Conservation (phyloP, 2,888 invertebrate genomes). For the Thymelicus acteon region DNA sequence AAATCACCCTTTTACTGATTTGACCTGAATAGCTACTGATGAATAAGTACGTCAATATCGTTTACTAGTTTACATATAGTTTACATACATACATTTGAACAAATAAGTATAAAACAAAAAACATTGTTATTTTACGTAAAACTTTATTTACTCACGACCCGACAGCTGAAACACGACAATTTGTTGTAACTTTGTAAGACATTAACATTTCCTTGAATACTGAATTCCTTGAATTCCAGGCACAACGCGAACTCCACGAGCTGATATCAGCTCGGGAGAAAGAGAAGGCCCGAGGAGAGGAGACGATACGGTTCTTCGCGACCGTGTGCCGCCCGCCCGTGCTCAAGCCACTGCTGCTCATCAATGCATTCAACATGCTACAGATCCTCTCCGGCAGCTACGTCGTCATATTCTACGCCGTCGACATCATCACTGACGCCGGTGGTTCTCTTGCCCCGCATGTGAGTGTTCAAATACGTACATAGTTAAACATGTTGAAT, state of each 20-base stretch:
- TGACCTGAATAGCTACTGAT: constrained; percentile 14
- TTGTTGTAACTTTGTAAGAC: too few species aligned
- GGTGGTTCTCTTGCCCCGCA: constrained; percentile 75
- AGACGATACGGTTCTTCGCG: constrained; percentile 79
- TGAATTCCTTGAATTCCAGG: constrained; percentile 59
- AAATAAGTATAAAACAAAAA: too few species aligned
- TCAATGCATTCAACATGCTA: constrained; percentile 89
- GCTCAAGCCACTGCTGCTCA: constrained; percentile 89
- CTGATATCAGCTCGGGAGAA: constrained; percentile 85
- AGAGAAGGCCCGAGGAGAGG: constrained; percentile 80
- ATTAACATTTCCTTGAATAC: too few species aligned
- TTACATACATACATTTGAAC: too few species aligned
- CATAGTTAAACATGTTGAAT: too few species aligned
- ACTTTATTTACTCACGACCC: too few species aligned
- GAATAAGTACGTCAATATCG: background rate
- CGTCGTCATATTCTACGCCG: constrained; percentile 91
- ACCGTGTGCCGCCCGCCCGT: constrained; percentile 85
- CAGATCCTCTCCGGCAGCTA: constrained; percentile 91
- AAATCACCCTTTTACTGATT: constrained; percentile 5
- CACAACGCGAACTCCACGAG: constrained; percentile 86
- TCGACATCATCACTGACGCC: constrained; percentile 87
- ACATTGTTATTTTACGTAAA: too few species aligned
- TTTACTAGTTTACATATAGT: background rate
- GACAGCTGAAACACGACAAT: too few species aligned
- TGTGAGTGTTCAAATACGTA: constrained; percentile 53